These are phyloP conservation scores for Phyllostomus hastatus DNA, from an alignment of 2,113 vertebrate species.

Conservation along the genomic window DNA sequence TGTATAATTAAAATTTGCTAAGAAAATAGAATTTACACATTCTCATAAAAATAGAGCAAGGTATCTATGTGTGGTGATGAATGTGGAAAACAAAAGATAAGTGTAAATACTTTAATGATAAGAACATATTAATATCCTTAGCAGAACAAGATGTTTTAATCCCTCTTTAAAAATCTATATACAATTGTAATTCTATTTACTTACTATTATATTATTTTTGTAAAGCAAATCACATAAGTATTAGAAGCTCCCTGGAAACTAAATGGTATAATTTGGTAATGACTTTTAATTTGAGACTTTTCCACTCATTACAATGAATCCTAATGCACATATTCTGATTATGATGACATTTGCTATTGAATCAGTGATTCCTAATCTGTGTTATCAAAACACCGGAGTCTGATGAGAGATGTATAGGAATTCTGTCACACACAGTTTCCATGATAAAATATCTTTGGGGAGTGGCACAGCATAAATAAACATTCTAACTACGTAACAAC, in stretches of 20 bases:
- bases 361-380: neutral
- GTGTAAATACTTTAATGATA: neutral
- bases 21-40: neutral
- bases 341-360: neutral
- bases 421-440: neutral
- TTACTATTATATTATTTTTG: neutral
- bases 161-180: neutral
- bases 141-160: neutral
- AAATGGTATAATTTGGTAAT: neutral
- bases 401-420: neutral
- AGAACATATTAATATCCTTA: neutral
- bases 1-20: neutral
- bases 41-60: neutral
- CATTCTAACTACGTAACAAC: neutral
- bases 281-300: neutral
- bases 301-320: neutral
- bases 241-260: neutral
- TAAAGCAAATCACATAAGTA: neutral
- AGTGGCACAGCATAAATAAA: neutral
- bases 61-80: neutral
- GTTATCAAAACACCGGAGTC: neutral
- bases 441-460: neutral
- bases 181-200: neutral
- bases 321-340: neutral
- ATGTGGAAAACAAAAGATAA: neutral